Base-by-base conservation (phyloP, 2,113 vertebrate genomes). In the Emydura subglobosa region DNA sequence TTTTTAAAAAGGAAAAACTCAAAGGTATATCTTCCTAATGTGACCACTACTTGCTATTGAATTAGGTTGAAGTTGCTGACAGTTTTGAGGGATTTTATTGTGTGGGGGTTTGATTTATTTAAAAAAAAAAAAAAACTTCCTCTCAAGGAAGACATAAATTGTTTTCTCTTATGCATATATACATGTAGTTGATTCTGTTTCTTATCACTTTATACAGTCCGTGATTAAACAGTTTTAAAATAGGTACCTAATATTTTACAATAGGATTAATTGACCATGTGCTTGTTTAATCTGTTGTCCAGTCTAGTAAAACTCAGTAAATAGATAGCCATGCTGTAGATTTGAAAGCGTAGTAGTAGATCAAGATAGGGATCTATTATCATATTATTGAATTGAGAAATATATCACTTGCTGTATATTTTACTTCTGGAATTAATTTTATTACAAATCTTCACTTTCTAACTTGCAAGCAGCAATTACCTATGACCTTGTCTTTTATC, bases 141-240 rank as follows among this genome's bases (percentile, higher is more conserved):
- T 91, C n/a, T 86, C 6, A 16, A 82, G 82, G 82, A 93, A 79
- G 59, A 49, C 3, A 47, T 49, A 72, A 85, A 7, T 68, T 65
- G 31, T 72, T 79, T 22, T 12, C 53, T 85, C 44, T n/a, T 74
- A 51, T 47, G 2, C 16, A 12, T 47, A 12, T 8, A 1, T 59
- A 57, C 31, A 49, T 88, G 82, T 29, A 74, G 57, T 13, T 34
- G 50, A 9, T 25, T 86, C 4, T 76, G 12, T 83, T 7, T 74
- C 8, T 34, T 93, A 2, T 72, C 27, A 79, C 27, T 79, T 27
- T 49, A 79, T 79, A 86, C 83, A 25, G 51, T 27, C 3, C 55
- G 2, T 55, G 19, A 81, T 29, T 86, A 42, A n/a, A 17, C n/a
- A 88, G 29, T 96, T 90, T 85, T 51, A 88, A 54, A 87, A 86